Conservation (phyloP, 2,797 vertebrate species). For the Lepilemur ruficaudatus region DNA sequence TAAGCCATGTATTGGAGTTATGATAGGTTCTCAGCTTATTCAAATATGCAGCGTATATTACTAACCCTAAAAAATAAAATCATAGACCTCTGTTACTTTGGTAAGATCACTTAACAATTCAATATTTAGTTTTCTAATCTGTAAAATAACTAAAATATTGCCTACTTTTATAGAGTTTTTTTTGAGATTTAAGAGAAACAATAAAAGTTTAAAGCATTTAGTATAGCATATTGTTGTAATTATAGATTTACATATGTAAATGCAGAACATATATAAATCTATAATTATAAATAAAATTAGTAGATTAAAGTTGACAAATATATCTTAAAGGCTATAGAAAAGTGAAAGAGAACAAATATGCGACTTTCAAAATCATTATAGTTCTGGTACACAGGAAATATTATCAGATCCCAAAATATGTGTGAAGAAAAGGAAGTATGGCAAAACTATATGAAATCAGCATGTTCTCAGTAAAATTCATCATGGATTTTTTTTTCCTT, state of each 20-base stretch:
- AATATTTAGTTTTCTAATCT: not conserved
- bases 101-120: not conserved
- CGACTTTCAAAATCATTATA: not conserved
- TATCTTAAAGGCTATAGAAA: not conserved
- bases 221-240: not conserved
- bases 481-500: not conserved
- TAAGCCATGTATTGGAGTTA: not conserved
- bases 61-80: not conserved
- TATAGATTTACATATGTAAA: not conserved
- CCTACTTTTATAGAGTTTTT: not conserved
- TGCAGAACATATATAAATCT: not conserved
- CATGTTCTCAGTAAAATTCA: not conserved
- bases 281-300: not conserved
- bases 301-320: not conserved
- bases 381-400: not conserved
- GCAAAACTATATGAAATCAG: not conserved
- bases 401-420: not conserved
- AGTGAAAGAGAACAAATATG: not conserved
- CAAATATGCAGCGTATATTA: not conserved
- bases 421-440: not conserved
- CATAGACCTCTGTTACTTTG: not conserved
- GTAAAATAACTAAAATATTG: not conserved
- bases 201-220: not conserved
- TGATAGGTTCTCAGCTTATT: not conserved
- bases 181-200: not conserved